Conservation (phyloP, 2,797 vertebrate species). For the Spea hammondii region DNA sequence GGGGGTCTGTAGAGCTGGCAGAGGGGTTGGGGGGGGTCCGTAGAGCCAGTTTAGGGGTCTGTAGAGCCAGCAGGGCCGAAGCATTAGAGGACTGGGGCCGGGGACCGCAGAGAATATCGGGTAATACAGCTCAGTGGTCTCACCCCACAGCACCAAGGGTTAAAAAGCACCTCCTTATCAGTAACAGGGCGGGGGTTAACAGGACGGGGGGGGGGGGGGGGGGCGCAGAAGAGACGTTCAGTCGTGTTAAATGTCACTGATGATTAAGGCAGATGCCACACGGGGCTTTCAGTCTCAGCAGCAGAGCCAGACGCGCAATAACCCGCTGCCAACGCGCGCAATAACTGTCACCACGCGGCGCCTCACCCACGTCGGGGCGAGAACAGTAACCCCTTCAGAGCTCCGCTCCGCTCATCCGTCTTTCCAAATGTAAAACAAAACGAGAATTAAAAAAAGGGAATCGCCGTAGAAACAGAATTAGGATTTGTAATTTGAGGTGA, state of each 20-base stretch:
- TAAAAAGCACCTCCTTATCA: constrained; percentile 14
- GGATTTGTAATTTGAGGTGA: constrained; percentile 61
- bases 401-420: constrained; percentile 30
- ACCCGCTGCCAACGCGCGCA: no score
- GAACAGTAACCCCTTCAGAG: constrained; percentile 15
- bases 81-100: not conserved
- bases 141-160: constrained; percentile 1
- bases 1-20: not conserved
- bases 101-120: not conserved
- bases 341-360: not conserved
- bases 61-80: not conserved
- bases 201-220: constrained; percentile 10
- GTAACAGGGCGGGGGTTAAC: constrained; percentile 3
- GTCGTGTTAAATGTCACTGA: not conserved
- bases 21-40: not conserved
- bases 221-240: constrained; percentile 7
- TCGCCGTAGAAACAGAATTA: constrained; percentile 43
- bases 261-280: constrained; percentile 38
- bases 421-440: constrained; percentile 28
- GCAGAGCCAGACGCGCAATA: no score
- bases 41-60: not conserved
- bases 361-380: constrained; percentile 14
- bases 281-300: constrained; percentile 4
- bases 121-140: not conserved
- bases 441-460: constrained; percentile 34